These are phyloP conservation scores for Apocrypta bakeri DNA, from an alignment of 1,140 invertebrate genomes.

Conservation along the genomic window DNA sequence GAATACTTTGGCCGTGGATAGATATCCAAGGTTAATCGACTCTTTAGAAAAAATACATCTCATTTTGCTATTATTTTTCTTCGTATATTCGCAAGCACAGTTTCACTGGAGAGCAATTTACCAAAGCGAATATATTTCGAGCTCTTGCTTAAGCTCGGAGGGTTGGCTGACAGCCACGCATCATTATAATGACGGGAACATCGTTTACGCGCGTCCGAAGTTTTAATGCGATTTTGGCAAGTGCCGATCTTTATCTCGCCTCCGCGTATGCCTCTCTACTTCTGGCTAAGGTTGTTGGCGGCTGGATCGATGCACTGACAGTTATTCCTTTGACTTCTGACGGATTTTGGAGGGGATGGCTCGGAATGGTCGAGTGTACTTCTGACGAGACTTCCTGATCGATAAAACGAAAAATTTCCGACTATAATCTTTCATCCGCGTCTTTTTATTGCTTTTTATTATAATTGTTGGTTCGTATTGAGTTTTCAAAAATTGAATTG, in stretches of 20 bases:
- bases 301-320: too few species aligned
- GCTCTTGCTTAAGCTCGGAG: constrained; percentile 56
- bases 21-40: too few species aligned
- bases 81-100: too few species aligned
- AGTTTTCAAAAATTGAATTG: constrained; percentile 22
- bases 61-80: too few species aligned
- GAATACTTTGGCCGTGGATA: too few species aligned
- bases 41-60: too few species aligned
- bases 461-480: too few species aligned
- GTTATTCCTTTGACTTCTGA: not conserved
- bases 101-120: not conserved
- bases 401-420: too few species aligned
- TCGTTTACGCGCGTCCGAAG: constrained; percentile 57
- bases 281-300: not conserved
- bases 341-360: not conserved
- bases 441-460: too few species aligned
- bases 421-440: too few species aligned
- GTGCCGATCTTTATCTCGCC: not conserved
- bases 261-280: not conserved
- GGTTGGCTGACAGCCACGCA: constrained; percentile 62
- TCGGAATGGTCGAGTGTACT: not conserved
- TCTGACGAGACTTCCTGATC: not conserved
- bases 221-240: constrained; percentile 70
- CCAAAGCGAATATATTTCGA: constrained; percentile 46
- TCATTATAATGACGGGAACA: constrained; percentile 67